phyloP scores from a whole-genome alignment of 2,888 invertebrate genomes.

The Mesodorylaimus sp. region DNA sequence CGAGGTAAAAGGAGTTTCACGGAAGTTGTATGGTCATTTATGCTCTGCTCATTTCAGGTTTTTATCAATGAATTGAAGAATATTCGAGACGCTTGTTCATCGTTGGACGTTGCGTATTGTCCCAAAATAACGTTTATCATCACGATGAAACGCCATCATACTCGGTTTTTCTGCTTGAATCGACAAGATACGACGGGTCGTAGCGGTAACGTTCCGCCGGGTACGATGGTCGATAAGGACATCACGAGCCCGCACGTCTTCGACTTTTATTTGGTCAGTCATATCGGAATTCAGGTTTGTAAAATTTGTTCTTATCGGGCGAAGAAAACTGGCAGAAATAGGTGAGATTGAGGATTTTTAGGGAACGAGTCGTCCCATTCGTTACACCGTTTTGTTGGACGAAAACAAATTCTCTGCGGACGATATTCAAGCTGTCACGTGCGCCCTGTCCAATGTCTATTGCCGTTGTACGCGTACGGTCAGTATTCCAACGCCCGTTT shows the following conservation, averaged over 20 bases:
- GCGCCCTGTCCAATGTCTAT: constrained; percentile 17
- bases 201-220: constrained; percentile 17
- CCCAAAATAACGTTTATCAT: constrained; percentile 20
- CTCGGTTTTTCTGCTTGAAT: constrained; percentile 15
- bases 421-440: constrained; percentile 18
- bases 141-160: constrained; percentile 21
- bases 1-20: constrained; percentile 2
- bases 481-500: constrained; percentile 15
- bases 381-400: constrained; percentile 21
- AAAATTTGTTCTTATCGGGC: too few relatives aligned
- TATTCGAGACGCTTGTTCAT: constrained; percentile 13
- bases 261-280: constrained; percentile 22
- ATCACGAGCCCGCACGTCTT: constrained; percentile 15
- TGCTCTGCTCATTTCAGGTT: constrained; percentile 7
- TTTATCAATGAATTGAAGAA: constrained; percentile 14
- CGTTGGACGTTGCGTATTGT: constrained; percentile 6
- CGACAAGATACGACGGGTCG: constrained; percentile 5
- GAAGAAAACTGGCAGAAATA: too few relatives aligned
- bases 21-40: not conserved
- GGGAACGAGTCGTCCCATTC: constrained; percentile 23
- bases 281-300: constrained; percentile 17
- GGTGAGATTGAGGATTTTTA: constrained; percentile 14
- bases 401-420: constrained; percentile 17
- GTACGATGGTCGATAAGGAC: constrained; percentile 19
- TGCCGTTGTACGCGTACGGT: constrained; percentile 19